Percentiles rank a stretch among this genome's conserved stretches.
Evolutionary conservation across 2,888 invertebrate genomes (phyloP).

Genomic region (Diarsia brunnea): DNA sequence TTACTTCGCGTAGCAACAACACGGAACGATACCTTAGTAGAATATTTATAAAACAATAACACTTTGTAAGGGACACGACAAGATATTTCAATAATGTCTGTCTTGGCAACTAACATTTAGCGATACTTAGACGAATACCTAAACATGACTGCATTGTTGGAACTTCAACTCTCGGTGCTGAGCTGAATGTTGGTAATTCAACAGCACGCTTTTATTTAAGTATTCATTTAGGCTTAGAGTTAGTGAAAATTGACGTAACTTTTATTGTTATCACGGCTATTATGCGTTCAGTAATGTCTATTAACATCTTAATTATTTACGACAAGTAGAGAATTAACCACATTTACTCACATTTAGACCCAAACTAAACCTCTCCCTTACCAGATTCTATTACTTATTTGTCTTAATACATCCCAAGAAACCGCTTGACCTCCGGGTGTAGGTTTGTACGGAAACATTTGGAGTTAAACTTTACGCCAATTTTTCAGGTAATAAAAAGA

Average conservation of each 20-base stretch:
- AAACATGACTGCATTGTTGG: not conserved
- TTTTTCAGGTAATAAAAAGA: slow-evolving; percentile 46
- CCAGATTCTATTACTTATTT: not conserved
- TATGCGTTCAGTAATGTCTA: not conserved
- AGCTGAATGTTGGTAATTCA: not conserved
- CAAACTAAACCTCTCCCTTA: not conserved
- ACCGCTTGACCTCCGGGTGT: not conserved
- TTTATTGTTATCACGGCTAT: slow-evolving; percentile 6
- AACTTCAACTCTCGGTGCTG: not conserved
- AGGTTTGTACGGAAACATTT: not conserved
- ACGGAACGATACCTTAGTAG: not conserved
- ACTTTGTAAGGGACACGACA: not conserved
- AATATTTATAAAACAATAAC: slow-evolving; percentile 24
- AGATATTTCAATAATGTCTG: not conserved
- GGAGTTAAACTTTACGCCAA: slow-evolving; percentile 12
- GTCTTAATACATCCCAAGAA: not conserved
- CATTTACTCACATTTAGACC: not conserved
- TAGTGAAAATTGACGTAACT: not conserved
- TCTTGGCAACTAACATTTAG: not conserved
- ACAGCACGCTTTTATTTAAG: not conserved
- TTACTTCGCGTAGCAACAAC: not conserved
- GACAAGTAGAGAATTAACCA: not conserved
- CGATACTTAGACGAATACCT: not conserved
- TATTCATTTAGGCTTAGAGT: not conserved
- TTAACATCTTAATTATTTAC: not conserved